Conservation (phyloP, 1,140 invertebrate genomes). For the Drosophila virilis region DNA sequence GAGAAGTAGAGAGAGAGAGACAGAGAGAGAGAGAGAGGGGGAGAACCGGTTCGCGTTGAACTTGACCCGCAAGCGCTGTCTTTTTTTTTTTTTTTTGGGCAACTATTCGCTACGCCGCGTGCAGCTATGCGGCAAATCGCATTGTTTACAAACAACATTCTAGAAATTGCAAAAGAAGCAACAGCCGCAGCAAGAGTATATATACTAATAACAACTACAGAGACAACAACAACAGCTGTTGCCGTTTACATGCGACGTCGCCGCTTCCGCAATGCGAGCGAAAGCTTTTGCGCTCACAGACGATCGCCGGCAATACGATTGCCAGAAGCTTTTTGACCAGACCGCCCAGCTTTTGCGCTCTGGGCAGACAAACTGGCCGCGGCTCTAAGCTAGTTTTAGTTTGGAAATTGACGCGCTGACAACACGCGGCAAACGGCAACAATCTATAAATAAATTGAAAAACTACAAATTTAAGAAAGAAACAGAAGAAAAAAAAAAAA, state of each 20-base stretch:
- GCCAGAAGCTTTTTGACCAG: constrained; percentile 23
- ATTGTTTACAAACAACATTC: constrained; percentile 58
- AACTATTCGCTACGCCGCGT: constrained; percentile 18
- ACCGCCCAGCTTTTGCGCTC: constrained; percentile 27
- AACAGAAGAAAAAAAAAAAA: not conserved
- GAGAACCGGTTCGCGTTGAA: constrained; percentile 46
- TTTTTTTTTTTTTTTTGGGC: constrained; percentile 14
- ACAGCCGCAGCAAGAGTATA: not conserved
- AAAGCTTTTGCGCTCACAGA: constrained; percentile 25
- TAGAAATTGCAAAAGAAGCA: constrained; percentile 14
- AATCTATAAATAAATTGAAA: constrained; percentile 40
- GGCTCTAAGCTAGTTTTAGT: constrained; percentile 65
- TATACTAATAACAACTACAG: not conserved
- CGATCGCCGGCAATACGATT: constrained; percentile 31
- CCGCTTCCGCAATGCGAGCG: constrained; percentile 19
- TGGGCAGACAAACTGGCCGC: constrained; percentile 22
- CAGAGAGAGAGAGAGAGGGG: not conserved
- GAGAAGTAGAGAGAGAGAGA: constrained; percentile 8
- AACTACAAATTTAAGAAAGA: not conserved
- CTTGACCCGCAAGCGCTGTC: constrained; percentile 39
- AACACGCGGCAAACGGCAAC: constrained; percentile 23
- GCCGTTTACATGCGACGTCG: not conserved
- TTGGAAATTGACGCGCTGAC: constrained; percentile 49
- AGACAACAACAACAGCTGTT: constrained; percentile 39
- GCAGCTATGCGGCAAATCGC: constrained; percentile 35